Percentiles rank a stretch among this genome's conserved stretches.
These are phyloP conservation scores for Ictalurus punctatus DNA, from an alignment of 2,113 vertebrate species.

Conservation along the genomic window DNA sequence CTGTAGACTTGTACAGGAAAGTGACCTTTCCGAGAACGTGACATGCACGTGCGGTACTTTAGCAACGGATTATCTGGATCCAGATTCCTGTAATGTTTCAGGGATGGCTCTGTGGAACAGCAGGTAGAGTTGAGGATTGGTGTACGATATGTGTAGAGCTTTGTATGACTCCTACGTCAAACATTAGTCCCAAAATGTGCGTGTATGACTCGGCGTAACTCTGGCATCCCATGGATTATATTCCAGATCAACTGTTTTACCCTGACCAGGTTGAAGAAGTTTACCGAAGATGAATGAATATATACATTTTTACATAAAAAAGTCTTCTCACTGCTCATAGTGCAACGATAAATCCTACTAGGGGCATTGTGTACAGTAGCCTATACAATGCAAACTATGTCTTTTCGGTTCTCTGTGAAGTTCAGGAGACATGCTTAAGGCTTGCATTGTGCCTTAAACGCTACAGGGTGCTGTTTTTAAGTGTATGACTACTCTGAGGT, in stretches of 20 bases:
- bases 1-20: neutral
- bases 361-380: too few relatives aligned
- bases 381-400: too few relatives aligned
- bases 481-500: too few relatives aligned
- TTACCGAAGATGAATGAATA: neutral
- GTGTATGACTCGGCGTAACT: too few relatives aligned
- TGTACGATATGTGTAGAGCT: neutral
- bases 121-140: neutral
- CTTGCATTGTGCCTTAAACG: too few relatives aligned
- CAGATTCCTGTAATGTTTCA: neutral
- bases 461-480: too few relatives aligned
- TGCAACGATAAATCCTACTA: too few relatives aligned
- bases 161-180: neutral
- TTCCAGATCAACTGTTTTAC: neutral
- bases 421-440: too few relatives aligned
- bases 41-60: neutral
- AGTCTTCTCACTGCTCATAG: neutral
- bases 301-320: neutral
- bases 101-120: too few relatives aligned
- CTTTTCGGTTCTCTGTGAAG: too few relatives aligned
- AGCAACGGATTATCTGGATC: neutral
- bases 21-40: neutral
- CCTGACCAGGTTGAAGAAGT: neutral
- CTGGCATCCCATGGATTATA: neutral
- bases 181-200: neutral